A percentile compares a stretch with the other conserved stretches of the same genome.
phyloP scores from a whole-genome alignment of 2,113 vertebrate species.

The Thalassarche chlororhynchos region DNA sequence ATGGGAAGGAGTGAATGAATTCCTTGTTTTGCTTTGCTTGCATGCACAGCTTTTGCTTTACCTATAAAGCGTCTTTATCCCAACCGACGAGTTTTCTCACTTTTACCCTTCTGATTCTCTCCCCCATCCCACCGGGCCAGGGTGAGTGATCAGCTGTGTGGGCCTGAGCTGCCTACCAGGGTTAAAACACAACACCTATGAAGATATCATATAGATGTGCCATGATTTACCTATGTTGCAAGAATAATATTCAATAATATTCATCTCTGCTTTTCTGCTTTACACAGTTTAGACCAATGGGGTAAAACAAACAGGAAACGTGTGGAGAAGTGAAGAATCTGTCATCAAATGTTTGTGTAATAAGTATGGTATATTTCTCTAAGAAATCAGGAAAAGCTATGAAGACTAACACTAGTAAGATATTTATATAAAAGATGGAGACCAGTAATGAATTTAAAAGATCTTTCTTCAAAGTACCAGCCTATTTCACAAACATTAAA shows the following conservation, averaged over 20 bases:
- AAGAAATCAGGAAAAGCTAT: not conserved
- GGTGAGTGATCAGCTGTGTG: not conserved
- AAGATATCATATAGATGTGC: not conserved
- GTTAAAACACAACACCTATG: not conserved
- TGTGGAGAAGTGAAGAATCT: not conserved
- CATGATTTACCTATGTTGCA: not conserved
- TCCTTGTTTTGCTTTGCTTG: not conserved
- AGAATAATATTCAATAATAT: not conserved
- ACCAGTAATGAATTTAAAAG: not conserved
- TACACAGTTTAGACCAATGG: not conserved
- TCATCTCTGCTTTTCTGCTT: not conserved
- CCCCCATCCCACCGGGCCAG: accelerated
- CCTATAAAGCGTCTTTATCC: not conserved
- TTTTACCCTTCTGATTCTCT: not conserved
- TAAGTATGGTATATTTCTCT: not conserved
- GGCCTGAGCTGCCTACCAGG: not conserved
- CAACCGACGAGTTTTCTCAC: not conserved
- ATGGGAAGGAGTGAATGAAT: not conserved
- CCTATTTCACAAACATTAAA: not conserved
- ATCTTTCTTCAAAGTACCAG: not conserved
- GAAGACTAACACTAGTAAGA: not conserved
- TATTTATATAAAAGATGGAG: not conserved
- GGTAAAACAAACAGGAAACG: not conserved
- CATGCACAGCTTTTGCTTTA: accelerated
- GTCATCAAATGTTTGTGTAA: not conserved